phyloP scores from a whole-genome alignment of 2,888 invertebrate species.

The Agriotes lineatus region DNA sequence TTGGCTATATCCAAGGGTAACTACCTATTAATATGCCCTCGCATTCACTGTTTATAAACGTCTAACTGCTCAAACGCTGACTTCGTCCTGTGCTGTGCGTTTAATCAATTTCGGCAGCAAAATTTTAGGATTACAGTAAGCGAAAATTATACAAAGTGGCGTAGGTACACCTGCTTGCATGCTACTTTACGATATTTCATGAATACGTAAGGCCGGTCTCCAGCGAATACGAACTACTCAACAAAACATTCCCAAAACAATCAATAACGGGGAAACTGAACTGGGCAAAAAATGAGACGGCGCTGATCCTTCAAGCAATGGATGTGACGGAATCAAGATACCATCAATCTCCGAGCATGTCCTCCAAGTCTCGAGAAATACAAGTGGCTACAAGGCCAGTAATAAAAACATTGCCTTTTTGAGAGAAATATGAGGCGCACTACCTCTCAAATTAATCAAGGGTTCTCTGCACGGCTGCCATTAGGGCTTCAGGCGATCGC shows the following conservation, averaged over 20 bases:
- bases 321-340: conserved; percentile 1
- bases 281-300: not conserved
- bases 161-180: conserved; percentile 12
- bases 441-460: conserved; percentile 37
- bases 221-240: not conserved
- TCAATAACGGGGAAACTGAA: not conserved
- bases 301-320: conserved; percentile 5
- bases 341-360: conserved; percentile 5
- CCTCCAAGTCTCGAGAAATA: not conserved
- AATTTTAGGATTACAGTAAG: no score
- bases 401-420: conserved; percentile 32
- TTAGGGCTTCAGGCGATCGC: conserved; percentile 37
- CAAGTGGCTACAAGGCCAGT: conserved; percentile 20
- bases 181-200: conserved; percentile 11
- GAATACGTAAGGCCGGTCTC: not conserved
- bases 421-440: conserved; percentile 29
- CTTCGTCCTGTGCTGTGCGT: no score
- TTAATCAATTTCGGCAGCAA: no score
- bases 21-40: no score
- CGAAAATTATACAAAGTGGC: no score
- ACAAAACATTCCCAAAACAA: not conserved
- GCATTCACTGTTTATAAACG: no score
- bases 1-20: no score
- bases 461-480: conserved; percentile 27
- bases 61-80: no score